Evolutionary conservation across 2,797 vertebrate species (phyloP), one percentile per base, ranked within the genome.

Genomic region (Gambusia yucatana): DNA sequence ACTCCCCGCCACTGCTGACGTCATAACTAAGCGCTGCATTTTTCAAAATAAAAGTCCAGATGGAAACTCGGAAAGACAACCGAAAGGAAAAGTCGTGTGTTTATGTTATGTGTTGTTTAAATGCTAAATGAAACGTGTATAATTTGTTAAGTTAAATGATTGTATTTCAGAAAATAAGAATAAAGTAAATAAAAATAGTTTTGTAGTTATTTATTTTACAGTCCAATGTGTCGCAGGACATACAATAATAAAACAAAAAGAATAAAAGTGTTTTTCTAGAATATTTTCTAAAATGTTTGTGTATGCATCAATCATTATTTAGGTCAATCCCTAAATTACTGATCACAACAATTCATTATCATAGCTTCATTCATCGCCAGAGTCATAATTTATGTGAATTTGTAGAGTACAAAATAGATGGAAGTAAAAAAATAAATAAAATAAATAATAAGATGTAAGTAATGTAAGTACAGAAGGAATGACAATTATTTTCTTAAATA

Each of bases 1-100:
- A 0, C 47, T 4, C 10, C 72, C 82, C 83, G 77, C 88, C 63
- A 70, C 2, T 0, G 0, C 0, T 92, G 87, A 92, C 93, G 93
- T 89, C 52, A 8, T 63, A 82, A 46, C 2, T 0, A 4, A 41
- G 93, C 93, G 94, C 76, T 86, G 0, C 2, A 33, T n/a, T 3
- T 72, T 50, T 44, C 69, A 77, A 43, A 77, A 55, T 77, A 77
- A 77, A 77, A 70, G 63, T 13, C 30, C 33, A 55, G 11, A 10
- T 3, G 28, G 50, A 43, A 10, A 16, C 6, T 10, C 17, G 33
- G 7, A 65, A 22, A 65, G 1, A 39, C 6, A 9, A 36, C 17
- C 33, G 33, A 39, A 39, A 36, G 13, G 17, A 41, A 11, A 65
- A 36, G 14, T 63, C 30, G 28, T 28, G n/a, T 3, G 46, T 72